A percentile compares a stretch with the other conserved stretches of the same genome.
These are phyloP conservation scores for Alligator mississippiensis DNA, from an alignment of 2,113 vertebrate species.

Conservation along the genomic window DNA sequence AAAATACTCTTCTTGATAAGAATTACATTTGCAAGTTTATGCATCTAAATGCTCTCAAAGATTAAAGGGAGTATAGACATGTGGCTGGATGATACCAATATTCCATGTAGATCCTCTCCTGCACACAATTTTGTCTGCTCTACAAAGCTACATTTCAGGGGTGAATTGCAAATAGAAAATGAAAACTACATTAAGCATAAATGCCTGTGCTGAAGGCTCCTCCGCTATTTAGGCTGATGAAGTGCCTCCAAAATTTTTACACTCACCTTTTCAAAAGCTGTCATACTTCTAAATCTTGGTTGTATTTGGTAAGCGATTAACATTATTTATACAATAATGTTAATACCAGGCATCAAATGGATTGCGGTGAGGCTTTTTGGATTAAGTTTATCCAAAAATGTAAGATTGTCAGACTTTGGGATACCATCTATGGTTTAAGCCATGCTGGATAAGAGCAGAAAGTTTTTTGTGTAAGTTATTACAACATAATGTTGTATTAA, in stretches of 20 bases:
- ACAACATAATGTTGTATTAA: background rate
- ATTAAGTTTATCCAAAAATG: too few species aligned
- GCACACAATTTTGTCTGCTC: background rate
- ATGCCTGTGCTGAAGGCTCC: background rate
- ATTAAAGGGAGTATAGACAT: background rate
- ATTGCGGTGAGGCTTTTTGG: too few species aligned
- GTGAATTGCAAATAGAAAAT: background rate
- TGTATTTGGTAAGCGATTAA: background rate
- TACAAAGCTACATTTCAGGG: background rate
- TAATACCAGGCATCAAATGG: background rate
- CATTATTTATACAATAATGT: background rate
- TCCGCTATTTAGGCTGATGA: accelerated
- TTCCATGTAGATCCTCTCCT: background rate
- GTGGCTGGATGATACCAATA: background rate
- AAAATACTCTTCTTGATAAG: background rate
- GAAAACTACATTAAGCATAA: background rate
- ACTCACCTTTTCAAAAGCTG: background rate
- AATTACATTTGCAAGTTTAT: background rate
- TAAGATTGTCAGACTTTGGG: background rate
- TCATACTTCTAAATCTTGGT: background rate
- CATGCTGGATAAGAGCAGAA: background rate
- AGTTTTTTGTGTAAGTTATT: background rate
- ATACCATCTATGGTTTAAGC: background rate
- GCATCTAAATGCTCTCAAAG: background rate
- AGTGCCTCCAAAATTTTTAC: background rate